Conservation (phyloP, 2,113 vertebrate species). For the Clupea harengus region DNA sequence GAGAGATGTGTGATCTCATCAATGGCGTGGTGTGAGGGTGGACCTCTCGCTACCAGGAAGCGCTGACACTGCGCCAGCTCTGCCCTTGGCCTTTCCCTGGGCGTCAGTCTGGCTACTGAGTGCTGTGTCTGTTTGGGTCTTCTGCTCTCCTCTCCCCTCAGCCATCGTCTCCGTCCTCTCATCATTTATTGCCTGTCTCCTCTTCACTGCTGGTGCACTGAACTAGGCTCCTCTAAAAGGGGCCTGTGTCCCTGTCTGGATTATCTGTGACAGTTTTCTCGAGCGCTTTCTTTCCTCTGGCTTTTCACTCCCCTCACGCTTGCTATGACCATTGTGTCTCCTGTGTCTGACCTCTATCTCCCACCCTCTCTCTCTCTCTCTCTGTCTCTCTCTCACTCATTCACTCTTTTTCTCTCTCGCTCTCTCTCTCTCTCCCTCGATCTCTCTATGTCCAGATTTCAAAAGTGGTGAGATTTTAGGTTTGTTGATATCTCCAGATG, state of each 20-base stretch:
- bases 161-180: not conserved
- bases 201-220: not conserved
- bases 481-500: not conserved
- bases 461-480: not conserved
- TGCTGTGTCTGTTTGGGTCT: not conserved
- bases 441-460: not conserved
- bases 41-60: conserved; percentile 25
- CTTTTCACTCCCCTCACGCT: conserved; percentile 23
- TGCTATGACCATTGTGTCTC: not conserved
- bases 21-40: conserved; percentile 21
- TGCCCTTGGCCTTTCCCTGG: conserved; percentile 12
- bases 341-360: not conserved
- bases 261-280: not conserved
- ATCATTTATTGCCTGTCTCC: not conserved
- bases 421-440: not conserved
- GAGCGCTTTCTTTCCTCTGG: conserved; percentile 23
- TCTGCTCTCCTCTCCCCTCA: not conserved
- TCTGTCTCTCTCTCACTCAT: not conserved
- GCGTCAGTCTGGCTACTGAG: not conserved
- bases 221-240: not conserved
- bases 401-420: not conserved
- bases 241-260: not conserved
- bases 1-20: conserved; percentile 38
- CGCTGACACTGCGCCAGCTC: conserved; percentile 21
- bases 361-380: not conserved